Base-by-base conservation (phyloP, 2,888 invertebrate species). In the Zelleria hepariella region DNA sequence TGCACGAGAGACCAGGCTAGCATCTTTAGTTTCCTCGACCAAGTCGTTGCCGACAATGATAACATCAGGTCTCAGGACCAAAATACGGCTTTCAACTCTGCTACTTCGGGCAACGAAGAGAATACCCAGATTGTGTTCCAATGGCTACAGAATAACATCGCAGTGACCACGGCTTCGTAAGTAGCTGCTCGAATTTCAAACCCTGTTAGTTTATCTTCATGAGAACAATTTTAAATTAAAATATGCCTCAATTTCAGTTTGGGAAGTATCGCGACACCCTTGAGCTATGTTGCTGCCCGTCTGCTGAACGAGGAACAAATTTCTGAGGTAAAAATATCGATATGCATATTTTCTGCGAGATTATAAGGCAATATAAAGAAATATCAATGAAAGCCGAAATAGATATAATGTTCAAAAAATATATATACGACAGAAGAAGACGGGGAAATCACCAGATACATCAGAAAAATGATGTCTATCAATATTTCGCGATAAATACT, bases 1-100 rank as follows among this genome's bases (percentile, higher is more conserved):
- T 95, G 96, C 67, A 92, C 93, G 0, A 83, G 78, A 55, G 78
- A 92, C 60, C 72, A 74, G 49, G 64, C 68, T 1, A 83, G 84
- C 62, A 67, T 87, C 10, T 65, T 68, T 57, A 70, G 26, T 56
- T 82, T 70, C 67, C 68, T 86, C 21, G 65, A 76, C 8, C 77
- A 75, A 1, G 76, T 86, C 7, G 73, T 82, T 0, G 64, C 71
- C 58, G 68, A 66, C 0, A 64, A 69, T 27, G 70, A 73, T 23
- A 64, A 71, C 0, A 73, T 88, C 27, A 78, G 91, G 69, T 66
- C 76, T 63, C 84, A 90, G 75, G 84, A 91, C 71, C 67, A 80
- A 3, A 66, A 70, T 1, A 68, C 79, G 0, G 90, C 81, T 65
- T 67, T 90, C 68, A 74, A 71, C 27, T 82, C 90, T 1, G 90